These are phyloP conservation scores for Megaptera novaeangliae DNA, from an alignment of 2,113 vertebrate species.

Conservation along the genomic window DNA sequence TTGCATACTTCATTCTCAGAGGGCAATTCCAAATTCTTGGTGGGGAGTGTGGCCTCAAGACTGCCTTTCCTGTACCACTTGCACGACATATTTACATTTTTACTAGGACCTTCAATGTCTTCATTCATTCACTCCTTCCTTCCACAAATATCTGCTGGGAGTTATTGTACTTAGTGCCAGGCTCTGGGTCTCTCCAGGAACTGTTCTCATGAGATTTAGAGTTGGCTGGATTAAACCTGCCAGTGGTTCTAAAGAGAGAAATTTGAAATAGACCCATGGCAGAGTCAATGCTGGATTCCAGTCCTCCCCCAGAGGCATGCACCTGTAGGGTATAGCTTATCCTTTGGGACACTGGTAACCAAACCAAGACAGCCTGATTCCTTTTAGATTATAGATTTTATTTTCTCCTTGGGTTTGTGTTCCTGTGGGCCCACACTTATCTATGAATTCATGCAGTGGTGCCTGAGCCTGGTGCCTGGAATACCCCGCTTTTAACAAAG, in stretches of 20 bases:
- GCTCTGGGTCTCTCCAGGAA: neutral
- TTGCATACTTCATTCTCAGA: neutral
- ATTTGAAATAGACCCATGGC: neutral
- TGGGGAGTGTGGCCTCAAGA: neutral
- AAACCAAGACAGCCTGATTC: neutral
- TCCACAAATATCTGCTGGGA: neutral
- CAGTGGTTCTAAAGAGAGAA: neutral
- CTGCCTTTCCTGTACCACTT: neutral
- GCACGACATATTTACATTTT: neutral
- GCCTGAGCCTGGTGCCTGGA: neutral
- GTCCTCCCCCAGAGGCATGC: rapidly evolving
- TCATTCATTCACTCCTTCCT: neutral
- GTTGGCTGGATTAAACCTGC: neutral
- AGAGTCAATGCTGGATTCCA: neutral
- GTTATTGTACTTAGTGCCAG: neutral
- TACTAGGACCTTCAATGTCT: neutral
- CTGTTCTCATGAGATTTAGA: neutral
- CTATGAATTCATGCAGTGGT: neutral
- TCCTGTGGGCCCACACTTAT: neutral
- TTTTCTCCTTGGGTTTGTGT: neutral
- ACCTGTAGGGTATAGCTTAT: neutral
- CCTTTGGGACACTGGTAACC: neutral
- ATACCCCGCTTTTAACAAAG: neutral
- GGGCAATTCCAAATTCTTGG: neutral
- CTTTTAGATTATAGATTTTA: neutral